A percentile compares a stretch with the other conserved stretches of the same genome.
These are phyloP conservation scores for Perizoma affinitatum DNA, from an alignment of 2,888 invertebrate genomes.

Conservation along the genomic window DNA sequence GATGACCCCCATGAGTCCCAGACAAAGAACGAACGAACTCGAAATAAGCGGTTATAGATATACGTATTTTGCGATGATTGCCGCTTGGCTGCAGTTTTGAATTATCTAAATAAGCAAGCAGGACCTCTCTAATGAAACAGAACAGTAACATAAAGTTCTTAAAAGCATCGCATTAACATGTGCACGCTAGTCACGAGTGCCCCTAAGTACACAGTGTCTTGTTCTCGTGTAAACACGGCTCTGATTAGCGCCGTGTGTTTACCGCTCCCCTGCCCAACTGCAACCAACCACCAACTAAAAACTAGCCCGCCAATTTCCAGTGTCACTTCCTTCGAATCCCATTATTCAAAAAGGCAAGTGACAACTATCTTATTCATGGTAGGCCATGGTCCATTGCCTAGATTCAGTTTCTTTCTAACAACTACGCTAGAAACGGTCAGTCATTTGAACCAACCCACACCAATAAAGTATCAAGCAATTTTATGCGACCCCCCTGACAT, in stretches of 20 bases:
- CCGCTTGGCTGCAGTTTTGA: neutral
- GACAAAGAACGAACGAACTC: no score
- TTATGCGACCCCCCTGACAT: no score
- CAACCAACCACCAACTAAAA: constrained; percentile 5
- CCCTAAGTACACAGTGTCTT: constrained; percentile 45
- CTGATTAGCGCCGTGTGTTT: constrained; percentile 48
- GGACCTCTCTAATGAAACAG: constrained; percentile 30
- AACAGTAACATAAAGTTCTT: constrained; percentile 43
- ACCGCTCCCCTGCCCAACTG: constrained; percentile 31
- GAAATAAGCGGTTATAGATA: no score
- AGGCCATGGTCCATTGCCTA: no score
- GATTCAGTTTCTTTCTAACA: no score
- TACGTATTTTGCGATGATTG: neutral
- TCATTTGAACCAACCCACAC: no score
- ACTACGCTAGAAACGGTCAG: no score
- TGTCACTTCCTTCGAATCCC: no score
- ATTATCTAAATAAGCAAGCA: constrained; percentile 6
- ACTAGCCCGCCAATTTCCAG: no score
- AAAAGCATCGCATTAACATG: constrained; percentile 47
- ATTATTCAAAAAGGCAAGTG: no score
- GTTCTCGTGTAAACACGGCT: constrained; percentile 47
- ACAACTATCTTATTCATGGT: no score
- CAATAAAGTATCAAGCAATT: no score
- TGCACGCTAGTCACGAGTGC: constrained; percentile 49
- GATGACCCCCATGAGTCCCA: neutral